phyloP scores from a whole-genome alignment of 2,797 vertebrate species.

The Gymnopithys bicolor region DNA sequence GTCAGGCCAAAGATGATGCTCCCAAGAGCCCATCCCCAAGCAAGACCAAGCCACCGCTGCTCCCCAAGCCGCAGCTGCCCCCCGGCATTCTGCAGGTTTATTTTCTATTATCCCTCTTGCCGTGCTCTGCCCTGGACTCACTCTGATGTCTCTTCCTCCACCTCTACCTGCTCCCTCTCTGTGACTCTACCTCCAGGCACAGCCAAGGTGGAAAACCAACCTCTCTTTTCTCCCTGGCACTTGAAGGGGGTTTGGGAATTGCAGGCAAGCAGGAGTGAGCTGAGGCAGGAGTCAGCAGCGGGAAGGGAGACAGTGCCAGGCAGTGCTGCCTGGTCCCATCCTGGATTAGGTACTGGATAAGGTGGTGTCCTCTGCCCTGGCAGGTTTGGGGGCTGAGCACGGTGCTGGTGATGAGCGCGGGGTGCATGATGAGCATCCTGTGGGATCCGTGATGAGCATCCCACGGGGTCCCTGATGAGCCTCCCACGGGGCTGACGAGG shows the following conservation, averaged over 20 bases:
- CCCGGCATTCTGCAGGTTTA: slow-evolving; percentile 79
- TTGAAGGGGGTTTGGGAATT: background rate
- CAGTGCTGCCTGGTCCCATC: background rate
- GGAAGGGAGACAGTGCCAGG: background rate
- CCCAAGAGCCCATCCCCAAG: background rate
- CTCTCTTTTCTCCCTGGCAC: background rate
- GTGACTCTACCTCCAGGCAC: slow-evolving; percentile 26
- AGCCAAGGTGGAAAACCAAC: background rate
- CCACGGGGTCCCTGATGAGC: background rate
- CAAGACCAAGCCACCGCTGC: slow-evolving; percentile 80
- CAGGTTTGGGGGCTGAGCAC: background rate
- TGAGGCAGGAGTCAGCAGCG: background rate
- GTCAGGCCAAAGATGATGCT: background rate
- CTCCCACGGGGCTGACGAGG: background rate
- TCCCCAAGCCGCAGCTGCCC: slow-evolving; percentile 82
- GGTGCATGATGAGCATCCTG: background rate
- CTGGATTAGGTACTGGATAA: background rate
- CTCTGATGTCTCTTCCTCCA: slow-evolving; percentile 51
- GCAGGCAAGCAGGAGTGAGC: background rate
- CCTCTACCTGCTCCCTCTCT: slow-evolving; percentile 42
- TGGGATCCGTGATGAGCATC: rapidly evolving
- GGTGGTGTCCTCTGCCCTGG: rapidly evolving
- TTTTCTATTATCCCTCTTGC: slow-evolving; percentile 53
- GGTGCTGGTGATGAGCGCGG: background rate
- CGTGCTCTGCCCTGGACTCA: slow-evolving; percentile 21